Evolutionary conservation across 1,140 invertebrate species (phyloP).

Genomic region (Nephotettix cincticeps): DNA sequence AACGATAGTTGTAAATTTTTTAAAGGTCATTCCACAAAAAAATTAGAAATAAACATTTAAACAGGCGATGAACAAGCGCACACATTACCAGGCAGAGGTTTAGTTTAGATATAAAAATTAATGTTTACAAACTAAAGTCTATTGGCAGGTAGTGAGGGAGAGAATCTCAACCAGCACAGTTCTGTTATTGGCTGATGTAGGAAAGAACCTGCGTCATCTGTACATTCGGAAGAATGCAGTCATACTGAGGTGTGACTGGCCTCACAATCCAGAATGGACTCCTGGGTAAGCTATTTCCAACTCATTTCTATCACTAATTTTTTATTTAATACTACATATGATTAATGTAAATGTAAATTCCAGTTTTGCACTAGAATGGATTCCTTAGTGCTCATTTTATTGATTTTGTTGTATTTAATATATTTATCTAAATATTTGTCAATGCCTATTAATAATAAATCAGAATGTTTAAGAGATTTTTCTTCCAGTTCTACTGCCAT

Average conservation of each 20-base stretch:
- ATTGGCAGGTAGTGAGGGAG: slow-evolving; percentile 67
- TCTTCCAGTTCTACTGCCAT: too few relatives aligned
- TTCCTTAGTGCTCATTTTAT: too few relatives aligned
- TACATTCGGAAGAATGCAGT: slow-evolving; percentile 72
- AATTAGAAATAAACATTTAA: background rate
- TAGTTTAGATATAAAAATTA: too few relatives aligned
- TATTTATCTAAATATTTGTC: too few relatives aligned
- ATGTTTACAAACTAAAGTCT: too few relatives aligned
- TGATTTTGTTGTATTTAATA: too few relatives aligned
- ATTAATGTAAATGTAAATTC: too few relatives aligned
- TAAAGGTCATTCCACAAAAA: background rate
- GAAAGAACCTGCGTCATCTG: slow-evolving; percentile 62
- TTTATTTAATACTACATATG: too few relatives aligned
- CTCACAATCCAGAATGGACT: slow-evolving; percentile 63
- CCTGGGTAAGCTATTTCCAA: slow-evolving; percentile 46
- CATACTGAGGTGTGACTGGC: slow-evolving; percentile 69
- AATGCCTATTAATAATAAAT: too few relatives aligned
- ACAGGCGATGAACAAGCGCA: background rate
- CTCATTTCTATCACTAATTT: background rate
- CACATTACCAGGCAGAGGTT: background rate
- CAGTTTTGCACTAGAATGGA: too few relatives aligned
- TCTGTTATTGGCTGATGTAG: slow-evolving; percentile 66
- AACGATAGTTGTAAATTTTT: background rate
- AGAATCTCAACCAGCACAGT: slow-evolving; percentile 77
- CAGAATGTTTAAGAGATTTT: too few relatives aligned